Evolutionary conservation across 2,888 invertebrate species (phyloP).

Genomic region (Octonoba sinensis): DNA sequence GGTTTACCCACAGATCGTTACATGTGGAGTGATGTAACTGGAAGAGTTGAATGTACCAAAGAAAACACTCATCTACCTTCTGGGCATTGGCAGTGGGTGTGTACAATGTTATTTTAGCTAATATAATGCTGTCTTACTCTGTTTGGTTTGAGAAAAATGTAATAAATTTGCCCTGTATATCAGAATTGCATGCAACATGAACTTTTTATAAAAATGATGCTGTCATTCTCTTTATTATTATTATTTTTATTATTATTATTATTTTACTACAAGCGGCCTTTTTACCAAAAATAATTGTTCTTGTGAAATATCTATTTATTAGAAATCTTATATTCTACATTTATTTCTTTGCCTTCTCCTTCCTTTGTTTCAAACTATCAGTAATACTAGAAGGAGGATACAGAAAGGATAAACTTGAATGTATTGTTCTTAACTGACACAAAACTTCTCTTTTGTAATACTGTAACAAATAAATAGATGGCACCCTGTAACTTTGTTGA

Average conservation of each 20-base stretch:
- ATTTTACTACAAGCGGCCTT: no score
- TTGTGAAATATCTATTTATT: no score
- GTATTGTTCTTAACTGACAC: no score
- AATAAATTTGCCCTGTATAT: not conserved
- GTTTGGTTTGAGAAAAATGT: not conserved
- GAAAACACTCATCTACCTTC: slow-evolving; percentile 88
- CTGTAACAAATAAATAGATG: no score
- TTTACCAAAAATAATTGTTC: not conserved
- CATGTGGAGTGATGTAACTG: slow-evolving; percentile 92
- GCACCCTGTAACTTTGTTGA: no score
- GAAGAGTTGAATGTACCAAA: slow-evolving; percentile 84
- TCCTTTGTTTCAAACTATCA: no score
- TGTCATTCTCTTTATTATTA: not conserved
- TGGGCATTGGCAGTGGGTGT: slow-evolving; percentile 90
- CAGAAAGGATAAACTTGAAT: no score
- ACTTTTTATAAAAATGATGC: not conserved
- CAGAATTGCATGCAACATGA: not conserved
- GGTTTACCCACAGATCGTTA: slow-evolving; percentile 83
- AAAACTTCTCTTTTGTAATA: no score
- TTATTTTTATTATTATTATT: not conserved
- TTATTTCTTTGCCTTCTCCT: no score
- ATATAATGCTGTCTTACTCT: not conserved
- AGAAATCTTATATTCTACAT: no score
- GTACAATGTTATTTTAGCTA: slow-evolving; percentile 39
- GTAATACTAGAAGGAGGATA: no score